Percentiles rank a stretch among this genome's conserved stretches.
Evolutionary conservation across 1,140 invertebrate species (phyloP).

Genomic region (Zophobas morio): DNA sequence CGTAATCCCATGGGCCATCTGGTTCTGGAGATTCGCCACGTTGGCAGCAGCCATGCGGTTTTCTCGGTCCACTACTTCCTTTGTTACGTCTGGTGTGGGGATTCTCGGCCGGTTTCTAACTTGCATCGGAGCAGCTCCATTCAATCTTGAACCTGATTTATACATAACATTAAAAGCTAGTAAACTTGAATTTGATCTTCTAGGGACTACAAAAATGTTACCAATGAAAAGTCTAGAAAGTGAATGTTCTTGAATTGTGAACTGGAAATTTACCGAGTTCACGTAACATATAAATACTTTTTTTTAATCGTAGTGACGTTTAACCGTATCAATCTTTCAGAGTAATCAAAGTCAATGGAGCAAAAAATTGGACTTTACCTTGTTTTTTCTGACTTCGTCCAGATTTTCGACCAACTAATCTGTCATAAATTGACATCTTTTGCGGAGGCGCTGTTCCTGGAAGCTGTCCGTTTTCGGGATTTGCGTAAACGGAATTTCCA

Average conservation of each 20-base stretch:
- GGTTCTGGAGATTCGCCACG: conserved; percentile 52
- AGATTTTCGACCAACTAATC: conserved; percentile 85
- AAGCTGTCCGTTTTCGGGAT: conserved; percentile 78
- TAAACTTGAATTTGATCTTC: no score
- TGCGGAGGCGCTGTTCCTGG: conserved; percentile 68
- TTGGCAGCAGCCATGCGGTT: conserved; percentile 70
- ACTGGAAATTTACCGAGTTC: conserved; percentile 22
- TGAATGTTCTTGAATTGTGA: neutral
- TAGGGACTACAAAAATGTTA: no score
- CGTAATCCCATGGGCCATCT: conserved; percentile 70
- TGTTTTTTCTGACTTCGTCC: conserved; percentile 73
- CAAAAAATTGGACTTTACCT: conserved; percentile 50
- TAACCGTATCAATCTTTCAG: neutral
- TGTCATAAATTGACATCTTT: conserved; percentile 86
- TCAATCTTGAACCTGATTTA: conserved; percentile 18
- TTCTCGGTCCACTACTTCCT: conserved; percentile 81
- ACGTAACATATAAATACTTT: neutral
- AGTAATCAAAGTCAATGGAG: neutral
- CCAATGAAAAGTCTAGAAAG: no score
- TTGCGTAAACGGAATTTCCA: conserved; percentile 80
- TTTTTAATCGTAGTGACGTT: neutral
- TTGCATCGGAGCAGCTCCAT: conserved; percentile 72
- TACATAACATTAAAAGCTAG: neutral
- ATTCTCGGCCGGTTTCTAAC: conserved; percentile 85
- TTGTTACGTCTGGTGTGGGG: conserved; percentile 88